These are phyloP conservation scores for Cerastis rubricosa DNA, from an alignment of 2,888 invertebrate species.

Conservation along the genomic window DNA sequence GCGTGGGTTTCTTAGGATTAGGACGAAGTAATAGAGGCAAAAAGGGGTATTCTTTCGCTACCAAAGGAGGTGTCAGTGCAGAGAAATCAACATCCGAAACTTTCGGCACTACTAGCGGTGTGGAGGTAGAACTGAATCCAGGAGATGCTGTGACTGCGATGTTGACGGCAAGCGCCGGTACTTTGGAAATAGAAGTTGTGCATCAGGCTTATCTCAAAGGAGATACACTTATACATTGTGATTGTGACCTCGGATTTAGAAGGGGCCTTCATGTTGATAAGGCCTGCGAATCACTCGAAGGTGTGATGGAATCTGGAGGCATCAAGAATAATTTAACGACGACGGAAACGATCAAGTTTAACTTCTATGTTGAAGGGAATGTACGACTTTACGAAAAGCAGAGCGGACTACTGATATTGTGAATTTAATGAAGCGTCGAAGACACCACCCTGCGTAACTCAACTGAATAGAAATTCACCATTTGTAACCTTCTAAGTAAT, in stretches of 20 bases:
- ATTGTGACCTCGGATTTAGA: neutral
- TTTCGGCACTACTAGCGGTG: constrained; percentile 77
- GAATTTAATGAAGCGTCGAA: no score
- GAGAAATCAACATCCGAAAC: constrained; percentile 79
- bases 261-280: neutral
- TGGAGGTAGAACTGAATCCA: constrained; percentile 82
- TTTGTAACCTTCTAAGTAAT: neutral
- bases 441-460: neutral
- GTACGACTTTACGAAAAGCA: constrained; percentile 78
- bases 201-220: constrained; percentile 66
- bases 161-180: constrained; percentile 78
- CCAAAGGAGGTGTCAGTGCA: constrained; percentile 78
- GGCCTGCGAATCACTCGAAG: neutral
- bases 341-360: constrained; percentile 75
- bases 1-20: neutral
- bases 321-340: constrained; percentile 72
- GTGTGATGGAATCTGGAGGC: constrained; percentile 55
- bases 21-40: constrained; percentile 57
- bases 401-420: constrained; percentile 70
- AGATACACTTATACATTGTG: neutral
- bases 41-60: constrained; percentile 77
- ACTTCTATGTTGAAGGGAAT: constrained; percentile 77
- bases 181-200: constrained; percentile 78
- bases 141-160: constrained; percentile 79
- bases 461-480: neutral